Conservation (phyloP, 2,113 vertebrate genomes). For the Seriola rivoliana region DNA sequence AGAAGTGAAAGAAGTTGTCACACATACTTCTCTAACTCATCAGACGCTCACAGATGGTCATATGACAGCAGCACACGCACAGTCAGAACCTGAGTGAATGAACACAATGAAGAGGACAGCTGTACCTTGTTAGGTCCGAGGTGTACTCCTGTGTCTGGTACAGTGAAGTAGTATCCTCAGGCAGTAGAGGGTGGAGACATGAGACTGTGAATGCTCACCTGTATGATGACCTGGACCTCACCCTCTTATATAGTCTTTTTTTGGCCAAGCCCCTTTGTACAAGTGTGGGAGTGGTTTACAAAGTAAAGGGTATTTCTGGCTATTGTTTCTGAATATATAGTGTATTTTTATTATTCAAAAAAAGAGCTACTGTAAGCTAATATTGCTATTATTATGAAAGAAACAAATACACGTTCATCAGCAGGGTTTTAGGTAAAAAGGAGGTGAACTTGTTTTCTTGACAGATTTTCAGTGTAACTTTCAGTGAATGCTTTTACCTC, state of each 20-base stretch:
- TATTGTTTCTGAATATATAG: background rate
- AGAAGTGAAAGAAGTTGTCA: conserved; percentile 64
- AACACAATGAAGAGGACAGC: background rate
- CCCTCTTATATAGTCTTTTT: conserved; percentile 58
- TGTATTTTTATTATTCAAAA: background rate
- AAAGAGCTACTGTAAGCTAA: background rate
- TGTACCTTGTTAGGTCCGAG: conserved; percentile 52
- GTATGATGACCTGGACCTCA: conserved; percentile 53
- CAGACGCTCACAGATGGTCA: background rate
- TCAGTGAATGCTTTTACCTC: too few relatives aligned
- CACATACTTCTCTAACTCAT: conserved; percentile 16
- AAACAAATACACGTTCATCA: background rate
- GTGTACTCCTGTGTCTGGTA: conserved; percentile 27
- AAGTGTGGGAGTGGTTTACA: conserved; percentile 53
- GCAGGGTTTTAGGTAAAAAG: background rate
- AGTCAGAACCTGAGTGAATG: background rate
- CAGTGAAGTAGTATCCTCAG: conserved; percentile 48
- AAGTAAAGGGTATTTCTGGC: background rate
- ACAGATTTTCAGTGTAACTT: background rate
- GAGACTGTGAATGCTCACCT: conserved; percentile 56
- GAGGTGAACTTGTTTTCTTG: background rate
- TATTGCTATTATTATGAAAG: background rate
- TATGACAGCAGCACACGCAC: background rate
- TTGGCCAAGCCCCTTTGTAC: conserved; percentile 43
- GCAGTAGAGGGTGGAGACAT: conserved; percentile 19